phyloP scores from a whole-genome alignment of 2,113 vertebrate genomes.

The Typhlomys cinereus region DNA sequence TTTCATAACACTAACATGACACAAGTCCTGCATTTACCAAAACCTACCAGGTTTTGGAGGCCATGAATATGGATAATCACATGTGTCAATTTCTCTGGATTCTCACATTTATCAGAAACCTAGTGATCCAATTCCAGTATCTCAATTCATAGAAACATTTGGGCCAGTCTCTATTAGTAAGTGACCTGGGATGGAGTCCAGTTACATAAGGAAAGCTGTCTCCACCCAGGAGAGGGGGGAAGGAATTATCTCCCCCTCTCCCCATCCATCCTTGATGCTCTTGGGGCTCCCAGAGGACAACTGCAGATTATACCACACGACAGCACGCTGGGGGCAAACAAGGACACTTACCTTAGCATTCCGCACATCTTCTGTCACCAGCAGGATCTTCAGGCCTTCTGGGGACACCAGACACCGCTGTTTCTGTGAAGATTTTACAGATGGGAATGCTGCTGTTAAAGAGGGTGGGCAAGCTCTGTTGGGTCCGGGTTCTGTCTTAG shows the following conservation, averaged over 20 bases:
- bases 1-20: too few species aligned
- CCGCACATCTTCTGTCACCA: slow-evolving; percentile 84
- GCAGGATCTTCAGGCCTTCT: slow-evolving; percentile 84
- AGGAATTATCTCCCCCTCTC: neutral
- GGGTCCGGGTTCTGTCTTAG: neutral
- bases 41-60: neutral
- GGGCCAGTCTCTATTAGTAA: neutral
- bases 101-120: neutral
- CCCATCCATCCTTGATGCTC: neutral
- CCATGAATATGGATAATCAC: neutral
- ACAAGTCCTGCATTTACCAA: neutral
- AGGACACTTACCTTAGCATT: slow-evolving; percentile 85
- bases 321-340: neutral
- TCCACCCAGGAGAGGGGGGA: neutral
- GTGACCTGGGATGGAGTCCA: neutral
- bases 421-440: neutral
- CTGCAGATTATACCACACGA: neutral
- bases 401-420: slow-evolving; percentile 70
- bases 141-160: neutral
- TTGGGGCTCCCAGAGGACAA: neutral
- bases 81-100: neutral
- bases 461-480: accelerated
- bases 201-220: neutral
- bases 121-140: neutral
- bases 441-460: neutral